Evolutionary conservation across 2,113 vertebrate genomes (phyloP).

Genomic region (Epinephelus cyanopodus): DNA sequence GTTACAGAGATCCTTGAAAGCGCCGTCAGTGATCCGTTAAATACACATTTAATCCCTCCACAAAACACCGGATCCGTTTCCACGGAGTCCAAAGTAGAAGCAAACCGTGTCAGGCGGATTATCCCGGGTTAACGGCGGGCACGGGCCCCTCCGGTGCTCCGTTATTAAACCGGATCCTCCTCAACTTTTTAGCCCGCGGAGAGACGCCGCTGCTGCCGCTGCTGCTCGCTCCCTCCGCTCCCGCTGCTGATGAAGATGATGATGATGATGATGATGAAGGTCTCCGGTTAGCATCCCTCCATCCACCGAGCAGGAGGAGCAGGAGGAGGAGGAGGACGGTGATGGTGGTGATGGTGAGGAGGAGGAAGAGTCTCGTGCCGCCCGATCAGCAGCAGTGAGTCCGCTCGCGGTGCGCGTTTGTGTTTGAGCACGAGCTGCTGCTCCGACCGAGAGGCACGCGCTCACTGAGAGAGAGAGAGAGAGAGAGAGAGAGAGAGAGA

Average conservation of each 20-base stretch:
- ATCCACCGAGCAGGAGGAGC: slow-evolving; percentile 8
- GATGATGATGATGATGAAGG: slow-evolving; percentile 27
- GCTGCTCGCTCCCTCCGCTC: background rate
- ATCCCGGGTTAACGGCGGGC: slow-evolving; percentile 32
- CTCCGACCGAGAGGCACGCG: slow-evolving; percentile 49
- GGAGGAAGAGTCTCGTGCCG: slow-evolving; percentile 40
- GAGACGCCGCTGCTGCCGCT: slow-evolving; percentile 22
- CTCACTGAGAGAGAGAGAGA: slow-evolving; percentile 9
- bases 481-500: slow-evolving; percentile 14
- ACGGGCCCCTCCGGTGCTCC: slow-evolving; percentile 45
- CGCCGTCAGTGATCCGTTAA: slow-evolving; percentile 12
- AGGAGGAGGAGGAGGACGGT: background rate
- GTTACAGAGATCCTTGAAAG: slow-evolving; percentile 1
- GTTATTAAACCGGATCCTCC: slow-evolving; percentile 36
- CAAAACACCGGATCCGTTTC: slow-evolving; percentile 3
- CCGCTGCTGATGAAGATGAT: background rate
- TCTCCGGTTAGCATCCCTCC: slow-evolving; percentile 40
- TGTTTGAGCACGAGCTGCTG: slow-evolving; percentile 49
- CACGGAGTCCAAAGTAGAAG: slow-evolving; percentile 14
- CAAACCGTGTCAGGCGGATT: slow-evolving; percentile 20
- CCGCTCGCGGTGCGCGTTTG: slow-evolving; percentile 29
- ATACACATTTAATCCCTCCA: slow-evolving; percentile 17
- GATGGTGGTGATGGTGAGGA: background rate
- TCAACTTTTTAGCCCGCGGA: slow-evolving; percentile 66
- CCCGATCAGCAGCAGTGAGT: slow-evolving; percentile 31